Percentiles rank a stretch among this genome's conserved stretches.
phyloP scores from a whole-genome alignment of 2,888 invertebrate species.

The Drosophila anomelani region DNA sequence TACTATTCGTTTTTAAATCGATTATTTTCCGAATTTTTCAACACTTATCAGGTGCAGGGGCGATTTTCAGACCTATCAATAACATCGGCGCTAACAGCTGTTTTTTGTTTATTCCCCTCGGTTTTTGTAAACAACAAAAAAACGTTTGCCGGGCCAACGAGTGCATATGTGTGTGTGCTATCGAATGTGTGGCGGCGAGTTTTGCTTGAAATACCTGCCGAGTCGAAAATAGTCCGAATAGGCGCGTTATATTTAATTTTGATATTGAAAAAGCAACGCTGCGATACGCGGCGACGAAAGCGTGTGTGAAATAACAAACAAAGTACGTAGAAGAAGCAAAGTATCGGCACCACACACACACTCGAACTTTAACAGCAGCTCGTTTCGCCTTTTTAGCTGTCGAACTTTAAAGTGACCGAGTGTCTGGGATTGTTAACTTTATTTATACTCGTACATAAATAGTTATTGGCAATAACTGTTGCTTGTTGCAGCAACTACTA shows the following conservation, averaged over 20 bases:
- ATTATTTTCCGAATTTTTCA: neutral
- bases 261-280: conserved; percentile 64
- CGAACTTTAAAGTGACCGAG: conserved; percentile 28
- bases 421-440: neutral
- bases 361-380: conserved; percentile 49
- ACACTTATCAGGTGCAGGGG: conserved; percentile 8
- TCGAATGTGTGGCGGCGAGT: conserved; percentile 18
- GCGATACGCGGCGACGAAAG: conserved; percentile 57
- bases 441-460: neutral
- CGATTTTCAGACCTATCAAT: conserved; percentile 1
- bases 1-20: conserved; percentile 4
- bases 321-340: conserved; percentile 70
- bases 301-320: conserved; percentile 78
- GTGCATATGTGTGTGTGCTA: conserved; percentile 7
- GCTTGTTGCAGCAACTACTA: neutral
- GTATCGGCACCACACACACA: conserved; percentile 55
- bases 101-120: conserved; percentile 17
- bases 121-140: conserved; percentile 47
- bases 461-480: conserved; percentile 12
- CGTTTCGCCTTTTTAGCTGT: conserved; percentile 53
- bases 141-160: conserved; percentile 36
- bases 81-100: conserved; percentile 19
- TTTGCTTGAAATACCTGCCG: conserved; percentile 31
- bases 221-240: conserved; percentile 26
- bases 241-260: conserved; percentile 19